Conservation (phyloP, 2,797 vertebrate species). For the Chaetophractus vellerosus region DNA sequence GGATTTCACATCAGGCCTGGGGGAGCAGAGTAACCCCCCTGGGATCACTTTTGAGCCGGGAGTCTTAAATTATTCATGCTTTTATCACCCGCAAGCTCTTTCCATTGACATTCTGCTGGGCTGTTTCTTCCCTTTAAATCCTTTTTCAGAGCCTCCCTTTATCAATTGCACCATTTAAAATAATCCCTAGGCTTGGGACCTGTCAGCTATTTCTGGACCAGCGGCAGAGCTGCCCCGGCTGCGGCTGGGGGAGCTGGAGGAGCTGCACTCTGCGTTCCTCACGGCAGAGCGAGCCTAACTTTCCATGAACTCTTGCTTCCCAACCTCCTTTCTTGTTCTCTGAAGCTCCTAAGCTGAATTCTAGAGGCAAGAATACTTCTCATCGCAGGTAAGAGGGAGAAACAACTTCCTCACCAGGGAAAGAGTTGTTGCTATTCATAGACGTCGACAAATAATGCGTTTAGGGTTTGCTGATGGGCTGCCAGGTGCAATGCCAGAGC, state of each 20-base stretch:
- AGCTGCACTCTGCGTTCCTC: background rate
- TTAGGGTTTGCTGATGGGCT: background rate
- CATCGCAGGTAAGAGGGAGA: background rate
- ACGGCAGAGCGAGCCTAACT: background rate
- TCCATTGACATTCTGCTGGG: conserved; percentile 40
- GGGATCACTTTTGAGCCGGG: background rate
- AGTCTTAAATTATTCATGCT: conserved; percentile 68
- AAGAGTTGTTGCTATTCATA: conserved; percentile 45
- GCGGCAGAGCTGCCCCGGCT: background rate
- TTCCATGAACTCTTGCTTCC: background rate
- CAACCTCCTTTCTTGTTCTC: background rate
- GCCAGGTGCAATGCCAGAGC: background rate
- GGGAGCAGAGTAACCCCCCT: background rate
- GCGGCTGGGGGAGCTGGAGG: background rate
- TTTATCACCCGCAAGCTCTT: conserved; percentile 48
- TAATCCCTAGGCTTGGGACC: conserved; percentile 51
- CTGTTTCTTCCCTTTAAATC: conserved; percentile 57
- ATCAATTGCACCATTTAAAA: conserved; percentile 64
- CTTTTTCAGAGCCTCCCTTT: conserved; percentile 62
- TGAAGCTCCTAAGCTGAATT: background rate
- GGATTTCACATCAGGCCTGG: background rate
- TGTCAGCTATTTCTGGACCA: conserved; percentile 70
- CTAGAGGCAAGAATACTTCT: conserved; percentile 9
- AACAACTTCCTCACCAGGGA: conserved; percentile 24
- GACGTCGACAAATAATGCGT: background rate